A percentile compares a stretch with the other conserved stretches of the same genome.
phyloP scores from a whole-genome alignment of 35 echinoderm and acorn worm species.

The Apostichopus parvimensis region DNA sequence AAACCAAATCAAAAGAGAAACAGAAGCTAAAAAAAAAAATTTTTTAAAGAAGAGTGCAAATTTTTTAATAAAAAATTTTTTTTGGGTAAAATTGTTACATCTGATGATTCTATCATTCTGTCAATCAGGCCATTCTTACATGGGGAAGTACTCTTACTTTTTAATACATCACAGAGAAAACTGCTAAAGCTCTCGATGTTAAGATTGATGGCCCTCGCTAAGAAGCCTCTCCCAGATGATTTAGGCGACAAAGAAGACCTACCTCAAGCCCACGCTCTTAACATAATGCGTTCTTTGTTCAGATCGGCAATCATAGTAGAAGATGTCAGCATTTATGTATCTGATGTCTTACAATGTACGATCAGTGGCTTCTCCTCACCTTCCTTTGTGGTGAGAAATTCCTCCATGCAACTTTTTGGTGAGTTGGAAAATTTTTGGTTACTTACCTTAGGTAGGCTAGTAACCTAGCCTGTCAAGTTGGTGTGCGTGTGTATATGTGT shows the following conservation, averaged over 20 bases:
- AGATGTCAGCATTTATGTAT: conserved; percentile 67
- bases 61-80: too few species aligned
- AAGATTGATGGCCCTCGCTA: conserved; percentile 67
- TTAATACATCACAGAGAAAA: conserved; percentile 58
- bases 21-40: too few species aligned
- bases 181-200: conserved; percentile 72
- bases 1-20: too few species aligned
- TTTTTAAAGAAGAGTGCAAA: too few species aligned
- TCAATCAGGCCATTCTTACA: conserved; percentile 63
- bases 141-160: not conserved
- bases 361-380: conserved; percentile 83
- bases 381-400: conserved; percentile 77
- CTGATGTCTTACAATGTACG: conserved; percentile 66
- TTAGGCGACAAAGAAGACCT: conserved; percentile 74
- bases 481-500: too few species aligned
- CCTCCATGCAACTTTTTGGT: conserved; percentile 91
- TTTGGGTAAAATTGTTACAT: too few species aligned
- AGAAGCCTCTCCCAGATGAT: conserved; percentile 66
- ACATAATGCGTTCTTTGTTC: conserved; percentile 82
- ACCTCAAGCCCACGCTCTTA: conserved; percentile 84
- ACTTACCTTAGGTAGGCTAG: too few species aligned
- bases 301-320: conserved; percentile 62
- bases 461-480: too few species aligned
- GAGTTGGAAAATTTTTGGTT: not conserved
- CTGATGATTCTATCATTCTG: not conserved